These are phyloP conservation scores for Sepiola atlantica DNA, from an alignment of 2,888 invertebrate species.

Conservation along the genomic window DNA sequence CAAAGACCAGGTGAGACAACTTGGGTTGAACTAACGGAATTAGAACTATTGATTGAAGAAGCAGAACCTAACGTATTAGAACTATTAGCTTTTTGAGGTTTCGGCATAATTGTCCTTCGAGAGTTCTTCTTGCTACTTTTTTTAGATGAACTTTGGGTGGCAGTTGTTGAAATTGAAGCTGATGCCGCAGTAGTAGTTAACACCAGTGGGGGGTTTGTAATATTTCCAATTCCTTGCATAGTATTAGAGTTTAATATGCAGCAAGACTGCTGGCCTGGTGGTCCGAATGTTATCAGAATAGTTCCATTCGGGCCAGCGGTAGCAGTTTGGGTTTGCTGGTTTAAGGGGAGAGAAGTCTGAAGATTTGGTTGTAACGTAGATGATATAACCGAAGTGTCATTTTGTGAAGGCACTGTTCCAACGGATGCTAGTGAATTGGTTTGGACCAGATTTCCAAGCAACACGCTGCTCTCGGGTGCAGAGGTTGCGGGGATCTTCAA, in stretches of 20 bases:
- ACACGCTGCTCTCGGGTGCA: conserved; percentile 33
- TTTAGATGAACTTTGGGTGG: conserved; percentile 46
- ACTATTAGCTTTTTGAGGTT: conserved; percentile 53
- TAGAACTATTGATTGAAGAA: conserved; percentile 44
- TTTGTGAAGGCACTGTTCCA: conserved; percentile 45
- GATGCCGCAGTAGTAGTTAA: conserved; percentile 33
- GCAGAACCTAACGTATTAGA: conserved; percentile 38
- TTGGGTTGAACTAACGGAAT: conserved; percentile 52
- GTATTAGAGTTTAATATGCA: conserved; percentile 66
- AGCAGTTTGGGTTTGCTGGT: conserved; percentile 39
- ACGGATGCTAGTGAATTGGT: conserved; percentile 24
- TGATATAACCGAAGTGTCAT: conserved; percentile 15
- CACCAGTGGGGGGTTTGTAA: background rate
- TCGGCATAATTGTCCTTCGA: conserved; percentile 62
- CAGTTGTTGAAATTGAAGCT: background rate
- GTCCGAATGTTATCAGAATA: conserved; percentile 67
- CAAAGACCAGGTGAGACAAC: conserved; percentile 54
- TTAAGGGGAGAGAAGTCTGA: conserved; percentile 23
- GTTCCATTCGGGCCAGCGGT: conserved; percentile 60
- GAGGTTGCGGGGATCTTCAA: background rate
- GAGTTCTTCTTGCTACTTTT: conserved; percentile 58
- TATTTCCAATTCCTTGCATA: conserved; percentile 57
- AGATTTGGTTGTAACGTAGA: conserved; percentile 37
- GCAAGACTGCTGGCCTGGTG: conserved; percentile 64
- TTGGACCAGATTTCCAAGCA: conserved; percentile 16